Base-by-base conservation (phyloP, 1,140 invertebrate genomes). In the Luehdorfia chinensis region DNA sequence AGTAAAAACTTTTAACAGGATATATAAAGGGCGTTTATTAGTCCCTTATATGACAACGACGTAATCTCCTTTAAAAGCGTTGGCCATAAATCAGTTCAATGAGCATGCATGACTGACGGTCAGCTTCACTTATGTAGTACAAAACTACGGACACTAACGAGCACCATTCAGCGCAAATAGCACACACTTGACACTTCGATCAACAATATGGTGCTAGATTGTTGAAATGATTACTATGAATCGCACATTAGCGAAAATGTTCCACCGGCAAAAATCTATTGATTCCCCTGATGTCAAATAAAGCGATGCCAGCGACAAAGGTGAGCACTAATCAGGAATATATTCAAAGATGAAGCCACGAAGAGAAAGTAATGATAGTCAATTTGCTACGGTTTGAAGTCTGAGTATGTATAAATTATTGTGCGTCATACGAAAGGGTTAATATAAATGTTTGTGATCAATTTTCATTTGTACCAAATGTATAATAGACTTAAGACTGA, bases 91-190 rank as follows among this genome's bases (percentile, higher is more conserved):
- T 73, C 62, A 62, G 60, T 34, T 34, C 46, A 59, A 61, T 75
- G 72, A 77, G 72, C 59, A 61, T 66, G 67, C 70, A 69, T 67
- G 71, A 75, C 66, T 59, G 73, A 75, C 55, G 54, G 53, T 68
- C 49, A 53, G 63, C 48, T 61, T 51, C 21, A 49, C 27, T 53
- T 39, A 55, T 58, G 55, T 63, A 70, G 49, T 67, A 64, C 63
- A 67, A 68, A 57, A 63, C 59, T 34, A 34, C 36, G 59, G 50
- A 59, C 62, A 61, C 70, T 80, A 80, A 80, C 76, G 76, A 80
- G 64, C 55, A 23, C 50, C 64, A 80, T 80, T 78, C 75, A 76
- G 21, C 34, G 48, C 48, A 62, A 62, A 59, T 54, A 50, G 47
- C 34, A 31, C 34, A 18, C 25, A 50, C 18, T 41, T 46, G 47